These are phyloP conservation scores for Tor tambroides DNA, from an alignment of 2,113 vertebrate genomes.

Conservation along the genomic window DNA sequence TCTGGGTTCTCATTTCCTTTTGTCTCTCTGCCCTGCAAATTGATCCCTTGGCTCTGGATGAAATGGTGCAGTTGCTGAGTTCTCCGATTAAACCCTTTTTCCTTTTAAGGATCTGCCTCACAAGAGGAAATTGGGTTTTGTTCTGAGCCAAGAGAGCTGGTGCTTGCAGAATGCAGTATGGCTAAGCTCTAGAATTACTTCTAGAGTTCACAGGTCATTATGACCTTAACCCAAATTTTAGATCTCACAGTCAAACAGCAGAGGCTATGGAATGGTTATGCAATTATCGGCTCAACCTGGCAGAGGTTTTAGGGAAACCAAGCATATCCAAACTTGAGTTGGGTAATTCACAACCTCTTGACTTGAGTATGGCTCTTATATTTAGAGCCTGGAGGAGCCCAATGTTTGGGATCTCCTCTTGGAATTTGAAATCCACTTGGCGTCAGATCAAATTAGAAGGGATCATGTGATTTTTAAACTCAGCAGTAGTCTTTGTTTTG, in stretches of 20 bases:
- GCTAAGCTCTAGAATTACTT: neutral
- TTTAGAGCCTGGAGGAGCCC: neutral
- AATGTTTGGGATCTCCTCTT: neutral
- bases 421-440: neutral
- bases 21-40: conserved; percentile 48
- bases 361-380: neutral
- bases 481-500: neutral
- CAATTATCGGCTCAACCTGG: neutral
- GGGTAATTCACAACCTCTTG: neutral
- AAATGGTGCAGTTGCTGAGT: conserved; percentile 44
- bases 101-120: conserved; percentile 23
- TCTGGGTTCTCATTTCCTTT: conserved; percentile 48
- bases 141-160: conserved; percentile 7
- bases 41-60: conserved; percentile 56
- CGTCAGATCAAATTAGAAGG: too few relatives aligned
- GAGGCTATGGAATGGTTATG: neutral
- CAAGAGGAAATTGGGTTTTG: conserved; percentile 47
- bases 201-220: neutral
- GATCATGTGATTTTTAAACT: neutral
- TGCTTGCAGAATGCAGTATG: neutral
- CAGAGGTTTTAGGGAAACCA: neutral
- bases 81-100: conserved; percentile 36
- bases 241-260: neutral
- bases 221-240: neutral
- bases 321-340: neutral